A percentile compares a stretch with the other conserved stretches of the same genome.
Evolutionary conservation across 2,888 invertebrate genomes (phyloP).

Genomic region (Erynnis tages): DNA sequence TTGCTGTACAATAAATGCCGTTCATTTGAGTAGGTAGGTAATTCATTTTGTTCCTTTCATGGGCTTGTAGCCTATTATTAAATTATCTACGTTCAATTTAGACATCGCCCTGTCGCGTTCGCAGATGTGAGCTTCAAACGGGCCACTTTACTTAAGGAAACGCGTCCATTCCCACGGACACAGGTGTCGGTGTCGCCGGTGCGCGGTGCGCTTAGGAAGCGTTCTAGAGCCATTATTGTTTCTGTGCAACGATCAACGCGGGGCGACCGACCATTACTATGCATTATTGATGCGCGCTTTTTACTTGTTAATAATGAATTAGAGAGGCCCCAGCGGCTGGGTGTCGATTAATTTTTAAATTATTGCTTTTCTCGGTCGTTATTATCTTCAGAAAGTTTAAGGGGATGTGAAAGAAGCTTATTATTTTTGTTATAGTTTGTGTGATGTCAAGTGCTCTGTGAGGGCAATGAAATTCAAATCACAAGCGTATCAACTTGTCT

Average conservation of each 20-base stretch:
- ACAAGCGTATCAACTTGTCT: no score
- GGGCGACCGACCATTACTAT: slow-evolving; percentile 46
- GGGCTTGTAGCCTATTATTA: no score
- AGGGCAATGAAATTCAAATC: no score
- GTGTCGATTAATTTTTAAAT: slow-evolving; percentile 9
- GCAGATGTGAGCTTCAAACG: slow-evolving; percentile 13
- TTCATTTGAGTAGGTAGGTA: no score
- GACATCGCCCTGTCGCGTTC: background rate
- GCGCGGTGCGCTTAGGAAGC: slow-evolving; percentile 38
- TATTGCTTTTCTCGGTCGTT: no score
- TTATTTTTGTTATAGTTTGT: no score
- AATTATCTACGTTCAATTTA: slow-evolving; percentile 1
- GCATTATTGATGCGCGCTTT: slow-evolving; percentile 47
- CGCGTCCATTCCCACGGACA: slow-evolving; percentile 44
- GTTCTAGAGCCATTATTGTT: slow-evolving; percentile 37
- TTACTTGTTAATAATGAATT: slow-evolving; percentile 42
- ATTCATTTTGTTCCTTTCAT: no score
- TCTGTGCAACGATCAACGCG: slow-evolving; percentile 34
- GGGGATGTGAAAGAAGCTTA: no score
- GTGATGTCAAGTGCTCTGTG: no score
- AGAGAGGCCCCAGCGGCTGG: slow-evolving; percentile 32
- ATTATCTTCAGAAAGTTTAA: no score
- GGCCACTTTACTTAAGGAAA: slow-evolving; percentile 22
- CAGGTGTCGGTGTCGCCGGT: slow-evolving; percentile 42
- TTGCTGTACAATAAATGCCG: no score